Evolutionary conservation across 2,113 vertebrate genomes (phyloP).

Genomic region (Columba janthina): DNA sequence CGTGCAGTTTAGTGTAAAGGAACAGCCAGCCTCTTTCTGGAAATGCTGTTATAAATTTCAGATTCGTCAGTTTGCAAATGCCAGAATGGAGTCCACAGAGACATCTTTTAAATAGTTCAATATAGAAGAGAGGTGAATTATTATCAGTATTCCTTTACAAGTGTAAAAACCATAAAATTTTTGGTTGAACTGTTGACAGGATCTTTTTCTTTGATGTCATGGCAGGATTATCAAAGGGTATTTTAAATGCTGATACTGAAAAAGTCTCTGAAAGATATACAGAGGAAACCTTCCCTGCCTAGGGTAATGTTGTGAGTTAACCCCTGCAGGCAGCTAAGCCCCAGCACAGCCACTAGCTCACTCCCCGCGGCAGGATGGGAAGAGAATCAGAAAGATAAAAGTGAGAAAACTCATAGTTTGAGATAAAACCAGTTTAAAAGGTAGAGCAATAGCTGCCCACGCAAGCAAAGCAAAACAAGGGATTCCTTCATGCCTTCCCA

Average conservation of each 20-base stretch:
- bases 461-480: neutral
- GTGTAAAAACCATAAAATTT: neutral
- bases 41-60: neutral
- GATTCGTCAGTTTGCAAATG: neutral
- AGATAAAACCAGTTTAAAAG: neutral
- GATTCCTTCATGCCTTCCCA: neutral
- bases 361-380: too few relatives aligned
- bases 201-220: neutral
- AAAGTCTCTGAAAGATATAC: neutral
- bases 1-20: neutral
- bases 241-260: neutral
- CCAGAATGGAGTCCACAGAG: neutral
- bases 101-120: neutral
- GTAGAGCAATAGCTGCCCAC: accelerated
- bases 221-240: neutral
- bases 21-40: neutral
- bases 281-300: neutral
- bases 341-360: accelerated
- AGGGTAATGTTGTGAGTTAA: neutral
- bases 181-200: neutral
- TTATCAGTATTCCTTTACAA: neutral
- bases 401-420: neutral
- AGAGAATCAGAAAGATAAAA: neutral
- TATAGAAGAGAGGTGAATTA: neutral
- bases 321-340: neutral